A percentile compares a stretch with the other conserved stretches of the same genome.
These are phyloP conservation scores for Tipula confusa DNA, from an alignment of 2,888 invertebrate genomes.

Conservation along the genomic window DNA sequence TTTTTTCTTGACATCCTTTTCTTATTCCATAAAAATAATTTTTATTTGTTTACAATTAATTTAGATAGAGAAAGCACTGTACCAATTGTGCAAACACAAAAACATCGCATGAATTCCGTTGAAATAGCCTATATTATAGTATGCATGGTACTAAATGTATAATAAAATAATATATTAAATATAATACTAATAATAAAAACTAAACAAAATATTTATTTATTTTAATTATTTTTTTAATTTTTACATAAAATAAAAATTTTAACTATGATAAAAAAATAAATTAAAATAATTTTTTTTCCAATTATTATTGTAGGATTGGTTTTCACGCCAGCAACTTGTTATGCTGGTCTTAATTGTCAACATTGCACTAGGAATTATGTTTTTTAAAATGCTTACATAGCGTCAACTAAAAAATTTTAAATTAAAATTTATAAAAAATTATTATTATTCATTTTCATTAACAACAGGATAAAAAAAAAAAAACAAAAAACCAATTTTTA, in stretches of 20 bases:
- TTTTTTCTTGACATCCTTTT: no score
- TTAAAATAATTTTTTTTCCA: slow-evolving; percentile 32
- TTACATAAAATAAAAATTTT: slow-evolving; percentile 31
- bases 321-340: slow-evolving; percentile 91
- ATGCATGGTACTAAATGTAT: neutral
- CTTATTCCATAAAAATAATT: no score
- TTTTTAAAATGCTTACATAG: slow-evolving; percentile 94
- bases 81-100: no score
- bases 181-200: neutral
- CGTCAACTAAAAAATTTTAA: slow-evolving; percentile 48
- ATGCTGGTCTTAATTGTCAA: slow-evolving; percentile 90
- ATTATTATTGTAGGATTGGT: slow-evolving; percentile 72
- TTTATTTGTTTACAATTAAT: no score
- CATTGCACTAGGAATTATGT: slow-evolving; percentile 90
- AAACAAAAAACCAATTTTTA: neutral
- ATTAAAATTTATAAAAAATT: slow-evolving; percentile 34
- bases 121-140: neutral
- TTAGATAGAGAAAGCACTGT: no score
- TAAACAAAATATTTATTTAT: neutral
- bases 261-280: slow-evolving; percentile 1
- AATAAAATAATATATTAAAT: neutral
- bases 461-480: slow-evolving; percentile 36
- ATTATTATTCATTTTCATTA: slow-evolving; percentile 36
- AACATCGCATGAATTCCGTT: neutral
- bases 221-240: no score